phyloP scores from a whole-genome alignment of 2,797 vertebrate genomes.

The Amblyraja radiata region DNA sequence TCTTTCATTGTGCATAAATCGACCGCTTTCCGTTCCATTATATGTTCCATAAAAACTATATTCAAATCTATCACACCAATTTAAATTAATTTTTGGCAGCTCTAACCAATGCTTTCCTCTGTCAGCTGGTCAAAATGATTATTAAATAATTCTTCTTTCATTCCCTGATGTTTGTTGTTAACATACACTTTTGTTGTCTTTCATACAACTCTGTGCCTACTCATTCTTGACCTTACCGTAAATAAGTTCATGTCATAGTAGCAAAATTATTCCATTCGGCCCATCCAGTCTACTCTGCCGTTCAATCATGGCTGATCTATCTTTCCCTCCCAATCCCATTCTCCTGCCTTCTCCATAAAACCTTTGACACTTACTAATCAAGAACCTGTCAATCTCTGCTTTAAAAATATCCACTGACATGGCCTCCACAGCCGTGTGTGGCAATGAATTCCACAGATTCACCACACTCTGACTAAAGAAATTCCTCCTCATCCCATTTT shows the following conservation, averaged over 20 bases:
- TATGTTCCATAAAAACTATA: background rate
- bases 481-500: too few relatives aligned
- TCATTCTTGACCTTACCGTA: background rate
- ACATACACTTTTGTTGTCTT: background rate
- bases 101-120: background rate
- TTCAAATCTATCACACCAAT: background rate
- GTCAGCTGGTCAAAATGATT: background rate
- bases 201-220: background rate
- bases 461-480: too few relatives aligned
- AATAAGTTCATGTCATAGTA: background rate
- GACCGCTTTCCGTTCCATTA: background rate
- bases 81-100: background rate
- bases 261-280: too few relatives aligned
- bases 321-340: too few relatives aligned
- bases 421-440: too few relatives aligned
- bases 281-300: too few relatives aligned
- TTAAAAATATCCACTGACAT: too few relatives aligned
- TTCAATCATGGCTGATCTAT: too few relatives aligned
- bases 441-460: too few relatives aligned
- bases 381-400: too few relatives aligned
- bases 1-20: background rate
- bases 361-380: too few relatives aligned
- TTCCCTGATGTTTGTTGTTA: background rate
- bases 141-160: background rate
- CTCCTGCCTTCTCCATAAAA: too few relatives aligned